A percentile compares a stretch with the other conserved stretches of the same genome.
These are phyloP conservation scores for Pteruthius melanotis DNA, from an alignment of 2,113 vertebrate species.

Conservation along the genomic window DNA sequence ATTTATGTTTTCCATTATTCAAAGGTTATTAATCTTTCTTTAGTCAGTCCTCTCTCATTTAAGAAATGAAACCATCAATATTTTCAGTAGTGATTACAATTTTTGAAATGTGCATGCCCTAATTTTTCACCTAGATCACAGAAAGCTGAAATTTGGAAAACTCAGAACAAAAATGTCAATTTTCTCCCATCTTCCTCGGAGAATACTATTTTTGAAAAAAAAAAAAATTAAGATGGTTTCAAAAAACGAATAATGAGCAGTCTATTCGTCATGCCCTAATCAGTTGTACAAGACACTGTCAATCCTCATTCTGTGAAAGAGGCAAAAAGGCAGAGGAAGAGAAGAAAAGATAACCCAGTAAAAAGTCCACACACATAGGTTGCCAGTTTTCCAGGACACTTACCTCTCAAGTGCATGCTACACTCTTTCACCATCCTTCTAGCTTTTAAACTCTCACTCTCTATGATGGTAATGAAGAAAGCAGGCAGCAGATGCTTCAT, in stretches of 20 bases:
- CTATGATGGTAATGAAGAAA: background rate
- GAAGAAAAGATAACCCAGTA: background rate
- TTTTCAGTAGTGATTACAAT: background rate
- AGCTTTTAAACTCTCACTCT: constrained; percentile 24
- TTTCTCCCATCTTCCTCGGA: background rate
- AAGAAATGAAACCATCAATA: background rate
- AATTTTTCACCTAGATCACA: background rate
- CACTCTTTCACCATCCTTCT: background rate
- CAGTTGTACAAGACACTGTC: background rate
- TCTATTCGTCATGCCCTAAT: background rate
- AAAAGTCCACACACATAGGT: background rate
- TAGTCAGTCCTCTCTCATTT: background rate
- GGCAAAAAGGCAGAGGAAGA: background rate
- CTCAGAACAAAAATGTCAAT: background rate
- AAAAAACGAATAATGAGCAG: background rate
- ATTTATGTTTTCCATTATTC: background rate
- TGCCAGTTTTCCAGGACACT: background rate
- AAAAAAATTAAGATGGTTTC: background rate
- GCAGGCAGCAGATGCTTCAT: background rate
- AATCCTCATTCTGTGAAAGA: background rate
- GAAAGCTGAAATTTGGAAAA: background rate
- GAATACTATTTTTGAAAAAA: background rate
- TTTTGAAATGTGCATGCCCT: background rate
- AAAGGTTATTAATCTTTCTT: background rate
- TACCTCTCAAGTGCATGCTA: background rate